Evolutionary conservation across 2,797 vertebrate genomes (phyloP).

Genomic region (Phalanger gymnotis): DNA sequence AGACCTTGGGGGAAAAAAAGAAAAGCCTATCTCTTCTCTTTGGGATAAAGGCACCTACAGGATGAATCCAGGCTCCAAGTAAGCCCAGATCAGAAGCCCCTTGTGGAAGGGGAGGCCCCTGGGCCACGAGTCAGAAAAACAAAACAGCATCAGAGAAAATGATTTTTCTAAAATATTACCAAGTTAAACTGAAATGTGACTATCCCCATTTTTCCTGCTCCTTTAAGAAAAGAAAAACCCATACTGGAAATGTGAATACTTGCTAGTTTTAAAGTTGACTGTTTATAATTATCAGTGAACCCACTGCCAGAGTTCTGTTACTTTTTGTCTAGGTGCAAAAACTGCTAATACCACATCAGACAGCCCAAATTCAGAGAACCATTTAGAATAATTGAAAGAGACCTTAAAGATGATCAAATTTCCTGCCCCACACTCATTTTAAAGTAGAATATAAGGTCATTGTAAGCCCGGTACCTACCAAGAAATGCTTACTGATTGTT

Average conservation of each 20-base stretch:
- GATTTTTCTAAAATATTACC: not conserved
- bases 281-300: not conserved
- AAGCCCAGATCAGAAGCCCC: not conserved
- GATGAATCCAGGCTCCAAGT: too few species aligned
- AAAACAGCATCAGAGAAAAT: not conserved
- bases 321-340: not conserved
- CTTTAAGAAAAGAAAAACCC: not conserved
- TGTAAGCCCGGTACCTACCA: not conserved
- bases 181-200: not conserved
- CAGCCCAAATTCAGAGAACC: not conserved
- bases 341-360: not conserved
- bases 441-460: not conserved
- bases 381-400: not conserved
- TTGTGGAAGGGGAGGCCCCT: not conserved
- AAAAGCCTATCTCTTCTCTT: not conserved
- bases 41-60: not conserved
- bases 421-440: not conserved
- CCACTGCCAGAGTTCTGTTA: not conserved
- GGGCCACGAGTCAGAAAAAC: not conserved
- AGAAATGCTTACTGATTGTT: not conserved
- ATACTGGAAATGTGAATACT: not conserved
- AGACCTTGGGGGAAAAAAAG: conserved; percentile 42
- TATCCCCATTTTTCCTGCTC: not conserved
- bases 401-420: not conserved
- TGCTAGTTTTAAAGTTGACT: not conserved